Conservation (phyloP, 1,140 invertebrate species). For the Platorchestia sp. region DNA sequence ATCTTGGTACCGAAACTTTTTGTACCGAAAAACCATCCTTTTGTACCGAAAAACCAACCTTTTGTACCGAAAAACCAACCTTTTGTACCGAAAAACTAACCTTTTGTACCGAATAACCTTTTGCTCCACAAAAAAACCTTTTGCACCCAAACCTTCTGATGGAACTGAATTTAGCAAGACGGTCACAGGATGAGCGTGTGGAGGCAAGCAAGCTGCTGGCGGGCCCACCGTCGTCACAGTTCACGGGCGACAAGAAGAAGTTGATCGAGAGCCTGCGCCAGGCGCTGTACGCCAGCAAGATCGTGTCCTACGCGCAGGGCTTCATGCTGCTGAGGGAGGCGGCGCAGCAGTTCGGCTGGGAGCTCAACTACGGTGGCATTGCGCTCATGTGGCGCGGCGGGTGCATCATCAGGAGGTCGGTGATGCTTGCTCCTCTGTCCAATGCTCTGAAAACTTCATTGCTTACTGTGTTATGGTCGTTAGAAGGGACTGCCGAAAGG, state of each 20-base stretch:
- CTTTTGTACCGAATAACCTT: too few relatives aligned
- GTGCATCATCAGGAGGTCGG: conserved; percentile 90
- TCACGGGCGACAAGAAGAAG: conserved; percentile 80
- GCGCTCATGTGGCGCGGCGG: conserved; percentile 99
- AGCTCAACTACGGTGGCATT: conserved; percentile 97
- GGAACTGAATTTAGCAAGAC: not conserved
- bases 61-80: too few relatives aligned
- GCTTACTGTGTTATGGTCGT: too few relatives aligned
- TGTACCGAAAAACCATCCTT: too few relatives aligned
- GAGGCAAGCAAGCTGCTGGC: conserved; percentile 84
- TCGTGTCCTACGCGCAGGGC: conserved; percentile 99
- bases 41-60: too few relatives aligned
- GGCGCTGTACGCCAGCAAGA: conserved; percentile 97
- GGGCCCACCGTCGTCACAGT: conserved; percentile 77
- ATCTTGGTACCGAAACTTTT: too few relatives aligned
- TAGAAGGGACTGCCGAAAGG: too few relatives aligned
- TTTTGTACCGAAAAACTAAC: too few relatives aligned
- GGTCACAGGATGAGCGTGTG: conserved; percentile 79
- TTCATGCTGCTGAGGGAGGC: conserved; percentile 98
- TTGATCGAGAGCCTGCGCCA: conserved; percentile 85
- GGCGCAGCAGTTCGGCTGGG: conserved; percentile 91
- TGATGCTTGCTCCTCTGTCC: not conserved
- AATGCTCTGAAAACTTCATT: too few relatives aligned
- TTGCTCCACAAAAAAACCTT: too few relatives aligned
- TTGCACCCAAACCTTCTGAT: too few relatives aligned